Evolutionary conservation across 2,888 invertebrate species (phyloP).

Genomic region (Tenthredo amoena): DNA sequence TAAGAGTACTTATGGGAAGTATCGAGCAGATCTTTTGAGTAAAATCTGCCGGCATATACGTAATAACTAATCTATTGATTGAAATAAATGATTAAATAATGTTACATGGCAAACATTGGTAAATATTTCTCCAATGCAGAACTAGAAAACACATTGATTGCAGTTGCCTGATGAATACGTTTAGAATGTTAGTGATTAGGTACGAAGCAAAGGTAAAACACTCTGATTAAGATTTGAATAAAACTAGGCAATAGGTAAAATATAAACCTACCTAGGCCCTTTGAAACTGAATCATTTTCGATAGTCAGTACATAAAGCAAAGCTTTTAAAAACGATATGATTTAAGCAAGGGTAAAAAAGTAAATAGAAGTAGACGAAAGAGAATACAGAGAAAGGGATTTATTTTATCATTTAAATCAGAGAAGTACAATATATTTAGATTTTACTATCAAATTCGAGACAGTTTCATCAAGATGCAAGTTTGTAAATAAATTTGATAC

Average conservation of each 20-base stretch:
- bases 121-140: background rate
- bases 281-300: background rate
- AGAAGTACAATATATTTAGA: slow-evolving; percentile 25
- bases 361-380: slow-evolving; percentile 61
- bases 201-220: slow-evolving; percentile 26
- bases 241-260: slow-evolving; percentile 40
- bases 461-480: slow-evolving; percentile 13
- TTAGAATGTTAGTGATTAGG: slow-evolving; percentile 25
- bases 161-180: background rate
- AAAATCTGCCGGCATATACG: background rate
- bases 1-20: slow-evolving; percentile 18
- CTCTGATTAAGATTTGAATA: slow-evolving; percentile 41
- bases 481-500: slow-evolving; percentile 5
- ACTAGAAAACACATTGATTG: background rate
- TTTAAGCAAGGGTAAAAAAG: slow-evolving; percentile 61
- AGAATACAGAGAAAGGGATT: slow-evolving; percentile 55
- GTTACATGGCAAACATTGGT: background rate
- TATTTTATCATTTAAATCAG: slow-evolving; percentile 12
- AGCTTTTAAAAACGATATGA: slow-evolving; percentile 42
- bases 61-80: background rate
- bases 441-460: background rate
- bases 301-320: background rate
- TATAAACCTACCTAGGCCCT: slow-evolving; percentile 40
- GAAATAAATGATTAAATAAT: slow-evolving; percentile 18
- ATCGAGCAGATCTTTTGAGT: background rate